Evolutionary conservation across 1,140 invertebrate genomes (phyloP).

Genomic region (Eupristina koningsbergeri): DNA sequence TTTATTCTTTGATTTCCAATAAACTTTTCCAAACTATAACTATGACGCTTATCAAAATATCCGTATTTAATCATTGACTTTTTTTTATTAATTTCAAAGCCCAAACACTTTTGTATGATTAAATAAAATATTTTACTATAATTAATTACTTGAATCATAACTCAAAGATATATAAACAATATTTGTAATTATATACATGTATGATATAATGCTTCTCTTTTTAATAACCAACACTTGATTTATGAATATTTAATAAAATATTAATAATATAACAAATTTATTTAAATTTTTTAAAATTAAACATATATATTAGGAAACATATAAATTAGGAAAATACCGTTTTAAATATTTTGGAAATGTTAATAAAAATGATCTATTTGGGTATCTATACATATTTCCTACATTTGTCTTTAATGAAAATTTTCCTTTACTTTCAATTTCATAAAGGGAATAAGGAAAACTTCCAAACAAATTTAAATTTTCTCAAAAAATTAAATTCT

Average conservation of each 20-base stretch:
- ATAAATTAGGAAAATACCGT: not conserved
- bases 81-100: too few relatives aligned
- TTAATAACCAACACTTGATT: too few relatives aligned
- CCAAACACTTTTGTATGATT: not conserved
- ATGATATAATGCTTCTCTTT: too few relatives aligned
- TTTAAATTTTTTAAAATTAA: too few relatives aligned
- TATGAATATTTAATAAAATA: too few relatives aligned
- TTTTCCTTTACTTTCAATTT: not conserved
- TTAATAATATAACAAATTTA: too few relatives aligned
- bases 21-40: too few relatives aligned
- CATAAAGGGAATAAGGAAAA: conserved; percentile 27
- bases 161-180: not conserved
- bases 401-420: not conserved
- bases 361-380: not conserved
- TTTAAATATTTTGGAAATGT: not conserved
- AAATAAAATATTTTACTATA: not conserved
- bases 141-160: not conserved
- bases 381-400: conserved; percentile 1
- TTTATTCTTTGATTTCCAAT: too few relatives aligned
- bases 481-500: conserved; percentile 30
- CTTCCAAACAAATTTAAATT: conserved; percentile 18
- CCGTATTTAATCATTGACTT: too few relatives aligned
- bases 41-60: too few relatives aligned
- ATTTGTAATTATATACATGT: not conserved
- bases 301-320: too few relatives aligned